These are phyloP conservation scores for Lytechinus pictus DNA, from an alignment of 35 echinoderm and acorn worm species.

Conservation along the genomic window DNA sequence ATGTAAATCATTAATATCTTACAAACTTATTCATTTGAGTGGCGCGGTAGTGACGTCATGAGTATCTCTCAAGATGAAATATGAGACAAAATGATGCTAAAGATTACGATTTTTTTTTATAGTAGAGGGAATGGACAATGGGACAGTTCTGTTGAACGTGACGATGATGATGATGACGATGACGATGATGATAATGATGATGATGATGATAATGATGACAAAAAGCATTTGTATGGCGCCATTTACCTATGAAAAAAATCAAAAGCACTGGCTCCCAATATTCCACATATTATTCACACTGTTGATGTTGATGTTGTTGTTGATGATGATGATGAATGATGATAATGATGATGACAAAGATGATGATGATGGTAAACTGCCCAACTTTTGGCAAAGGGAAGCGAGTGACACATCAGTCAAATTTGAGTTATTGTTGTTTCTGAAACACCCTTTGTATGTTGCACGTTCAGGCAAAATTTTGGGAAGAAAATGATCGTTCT, in stretches of 20 bases:
- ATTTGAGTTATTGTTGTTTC: too few species aligned
- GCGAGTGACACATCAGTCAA: too few species aligned
- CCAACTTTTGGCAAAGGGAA: background rate
- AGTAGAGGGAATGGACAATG: too few species aligned
- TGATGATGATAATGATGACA: too few species aligned
- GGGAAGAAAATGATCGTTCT: background rate
- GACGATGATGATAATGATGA: background rate
- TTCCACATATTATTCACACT: too few species aligned
- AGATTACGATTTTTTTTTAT: background rate
- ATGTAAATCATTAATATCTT: conserved; percentile 32
- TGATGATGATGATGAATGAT: background rate
- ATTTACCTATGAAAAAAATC: too few species aligned
- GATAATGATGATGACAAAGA: background rate
- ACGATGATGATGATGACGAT: background rate
- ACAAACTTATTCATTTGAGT: background rate
- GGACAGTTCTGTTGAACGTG: background rate
- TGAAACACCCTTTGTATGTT: too few species aligned
- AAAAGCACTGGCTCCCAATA: too few species aligned
- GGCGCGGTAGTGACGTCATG: background rate
- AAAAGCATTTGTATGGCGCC: too few species aligned
- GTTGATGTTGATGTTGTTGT: too few species aligned
- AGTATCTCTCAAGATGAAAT: background rate
- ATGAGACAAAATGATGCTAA: background rate
- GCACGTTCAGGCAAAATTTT: too few species aligned
- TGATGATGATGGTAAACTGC: background rate